Percentiles rank a stretch among this genome's conserved stretches.
phyloP scores from a whole-genome alignment of 2,888 invertebrate species.

The Tuta absoluta region DNA sequence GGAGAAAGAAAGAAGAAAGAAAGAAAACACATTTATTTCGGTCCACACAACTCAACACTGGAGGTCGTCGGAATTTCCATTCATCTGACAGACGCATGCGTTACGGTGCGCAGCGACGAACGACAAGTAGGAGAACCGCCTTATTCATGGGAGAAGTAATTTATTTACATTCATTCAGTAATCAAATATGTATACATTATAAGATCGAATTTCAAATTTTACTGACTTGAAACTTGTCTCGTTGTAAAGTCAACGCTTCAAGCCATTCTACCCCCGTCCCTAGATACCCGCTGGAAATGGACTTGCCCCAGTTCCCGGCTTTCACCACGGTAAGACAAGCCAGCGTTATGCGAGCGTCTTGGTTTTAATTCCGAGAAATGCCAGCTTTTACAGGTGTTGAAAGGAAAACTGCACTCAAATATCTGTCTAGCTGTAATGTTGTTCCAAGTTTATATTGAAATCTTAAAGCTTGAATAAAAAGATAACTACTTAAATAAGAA shows the following conservation, averaged over 20 bases:
- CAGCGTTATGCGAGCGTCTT: conserved; percentile 44
- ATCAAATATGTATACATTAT: too few relatives aligned
- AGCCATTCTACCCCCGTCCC: conserved; percentile 29
- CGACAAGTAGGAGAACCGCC: too few relatives aligned
- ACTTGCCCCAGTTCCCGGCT: conserved; percentile 54
- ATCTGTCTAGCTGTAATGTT: background rate
- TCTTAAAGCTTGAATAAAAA: background rate
- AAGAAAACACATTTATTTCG: too few relatives aligned
- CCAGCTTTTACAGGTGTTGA: conserved; percentile 18
- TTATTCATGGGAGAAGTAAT: too few relatives aligned
- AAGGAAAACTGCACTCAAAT: conserved; percentile 12
- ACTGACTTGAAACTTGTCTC: too few relatives aligned
- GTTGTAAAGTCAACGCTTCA: background rate
- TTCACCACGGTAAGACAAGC: conserved; percentile 38
- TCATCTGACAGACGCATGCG: too few relatives aligned
- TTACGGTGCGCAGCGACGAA: too few relatives aligned
- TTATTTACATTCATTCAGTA: too few relatives aligned
- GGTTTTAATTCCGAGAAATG: conserved; percentile 46
- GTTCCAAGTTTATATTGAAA: conserved; percentile 1
- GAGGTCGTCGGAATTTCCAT: too few relatives aligned
- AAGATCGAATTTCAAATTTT: too few relatives aligned
- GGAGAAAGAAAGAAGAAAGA: too few relatives aligned
- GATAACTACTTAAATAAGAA: background rate
- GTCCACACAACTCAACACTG: too few relatives aligned
- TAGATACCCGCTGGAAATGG: conserved; percentile 53